Base-by-base conservation (phyloP, 1,140 invertebrate genomes). In the Cotesia glomerata region DNA sequence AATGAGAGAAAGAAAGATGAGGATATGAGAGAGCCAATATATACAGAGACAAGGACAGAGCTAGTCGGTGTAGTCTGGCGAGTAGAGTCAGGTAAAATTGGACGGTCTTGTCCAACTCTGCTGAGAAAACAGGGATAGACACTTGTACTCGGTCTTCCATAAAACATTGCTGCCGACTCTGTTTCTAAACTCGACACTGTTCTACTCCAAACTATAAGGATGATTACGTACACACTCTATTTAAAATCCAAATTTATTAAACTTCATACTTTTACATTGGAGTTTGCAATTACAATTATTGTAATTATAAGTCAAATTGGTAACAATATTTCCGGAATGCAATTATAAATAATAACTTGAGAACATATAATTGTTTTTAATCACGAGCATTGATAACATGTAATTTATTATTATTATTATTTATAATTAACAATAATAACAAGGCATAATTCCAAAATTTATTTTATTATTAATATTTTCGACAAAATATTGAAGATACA, bases 11-110 rank as follows among this genome's bases (percentile, higher is more conserved):
- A 71, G 56, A 66, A 49, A 68, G 62, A 49, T 14, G 18, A 39
- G 32, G 18, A 26, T 52, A 79, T 75, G 78, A 79, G 75, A 72
- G 74, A 76, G 74, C 65, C 66, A 78, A 77, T 74, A 77, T 74
- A 74, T 52, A 73, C 36, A 68, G 49, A 26, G 52, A 75, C 61
- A 72, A 66, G 67, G 71, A 75, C 45, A 64, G 68, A 76, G 66
- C 66, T 35, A 65, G 62, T 65, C 69, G 45, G 49, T 58, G 59
- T 56, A 32, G 69, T 58, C 69, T 51, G 62, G 54, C 52, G 34
- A 66, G 58, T 52, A 71, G 26, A 35, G 49, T 16, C 71, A 72
- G 71, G 71, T 72, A 72, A 64, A 67, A 72, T 72, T 67, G 64
- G 71, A 72, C 63, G 58, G 32, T 65, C 51, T 62, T 65, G 51